These are phyloP conservation scores for Centruroides vittatus DNA, from an alignment of 1,140 invertebrate species.

Conservation along the genomic window DNA sequence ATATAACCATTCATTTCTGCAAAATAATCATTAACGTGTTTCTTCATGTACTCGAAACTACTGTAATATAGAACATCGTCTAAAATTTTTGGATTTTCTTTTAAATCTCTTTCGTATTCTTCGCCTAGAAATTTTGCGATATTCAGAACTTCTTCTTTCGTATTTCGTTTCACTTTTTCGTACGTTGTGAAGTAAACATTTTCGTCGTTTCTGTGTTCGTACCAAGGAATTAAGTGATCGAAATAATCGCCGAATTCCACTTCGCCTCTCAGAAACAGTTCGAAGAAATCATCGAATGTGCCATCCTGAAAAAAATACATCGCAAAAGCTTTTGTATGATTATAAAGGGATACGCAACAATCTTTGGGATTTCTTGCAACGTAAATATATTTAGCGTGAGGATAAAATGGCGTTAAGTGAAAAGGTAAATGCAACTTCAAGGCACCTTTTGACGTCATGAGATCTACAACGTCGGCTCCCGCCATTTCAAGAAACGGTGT, in stretches of 20 bases:
- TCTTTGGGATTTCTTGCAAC: conserved; percentile 54
- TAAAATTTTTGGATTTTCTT: conserved; percentile 3
- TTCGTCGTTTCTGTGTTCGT: conserved; percentile 19
- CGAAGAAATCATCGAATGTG: conserved; percentile 26
- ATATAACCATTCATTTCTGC: neutral
- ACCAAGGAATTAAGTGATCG: conserved; percentile 27
- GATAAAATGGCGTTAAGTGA: conserved; percentile 26
- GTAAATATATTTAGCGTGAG: conserved; percentile 45
- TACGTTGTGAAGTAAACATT: conserved; percentile 28
- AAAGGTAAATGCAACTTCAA: conserved; percentile 19
- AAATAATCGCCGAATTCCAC: conserved; percentile 30
- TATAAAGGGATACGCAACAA: too few relatives aligned
- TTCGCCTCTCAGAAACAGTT: conserved; percentile 25
- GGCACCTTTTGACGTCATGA: conserved; percentile 8
- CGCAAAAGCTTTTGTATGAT: conserved; percentile 52
- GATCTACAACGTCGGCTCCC: conserved; percentile 10
- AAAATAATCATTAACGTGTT: neutral
- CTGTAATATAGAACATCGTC: conserved; percentile 6
- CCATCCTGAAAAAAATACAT: conserved; percentile 61
- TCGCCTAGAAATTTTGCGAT: conserved; percentile 13
- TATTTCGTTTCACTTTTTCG: conserved; percentile 17
- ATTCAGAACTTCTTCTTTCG: conserved; percentile 3
- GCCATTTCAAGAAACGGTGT: conserved; percentile 12
- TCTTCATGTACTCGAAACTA: conserved; percentile 6
- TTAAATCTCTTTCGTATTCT: neutral